A percentile compares a stretch with the other conserved stretches of the same genome.
phyloP scores from a whole-genome alignment of 2,888 invertebrate species.

The Eupithecia subfuscata region DNA sequence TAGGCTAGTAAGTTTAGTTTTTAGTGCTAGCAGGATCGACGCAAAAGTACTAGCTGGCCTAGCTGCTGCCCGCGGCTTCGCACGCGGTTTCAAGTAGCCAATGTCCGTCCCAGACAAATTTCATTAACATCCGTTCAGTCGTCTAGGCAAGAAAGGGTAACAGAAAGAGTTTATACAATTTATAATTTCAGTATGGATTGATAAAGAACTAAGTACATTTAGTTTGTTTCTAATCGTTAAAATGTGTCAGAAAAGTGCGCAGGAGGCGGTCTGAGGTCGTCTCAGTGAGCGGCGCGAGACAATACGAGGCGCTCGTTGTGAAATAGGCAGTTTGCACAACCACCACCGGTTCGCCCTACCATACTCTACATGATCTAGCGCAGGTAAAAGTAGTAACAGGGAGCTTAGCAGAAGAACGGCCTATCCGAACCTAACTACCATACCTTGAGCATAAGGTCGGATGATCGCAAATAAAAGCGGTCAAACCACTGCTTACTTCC shows the following conservation, averaged over 20 bases:
- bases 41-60: not conserved
- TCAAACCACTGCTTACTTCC: constrained; percentile 11
- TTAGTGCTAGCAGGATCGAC: not conserved
- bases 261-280: constrained; percentile 71
- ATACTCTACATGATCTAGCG: constrained; percentile 53
- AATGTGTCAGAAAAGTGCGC: constrained; percentile 68
- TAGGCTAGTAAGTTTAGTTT: not conserved
- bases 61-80: too few relatives aligned
- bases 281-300: constrained; percentile 82
- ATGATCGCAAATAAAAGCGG: constrained; percentile 27
- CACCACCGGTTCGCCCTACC: constrained; percentile 59
- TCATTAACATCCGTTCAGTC: too few relatives aligned
- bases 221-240: constrained; percentile 47
- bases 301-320: constrained; percentile 81
- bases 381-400: constrained; percentile 50
- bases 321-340: constrained; percentile 79
- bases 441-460: not conserved
- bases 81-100: too few relatives aligned
- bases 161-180: too few relatives aligned
- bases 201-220: not conserved
- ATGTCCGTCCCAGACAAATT: too few relatives aligned
- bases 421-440: constrained; percentile 40
- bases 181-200: not conserved
- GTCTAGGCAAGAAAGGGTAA: too few relatives aligned
- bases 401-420: constrained; percentile 43